Conservation (phyloP, 2,888 invertebrate species). For the Drosophila buzzatii region DNA sequence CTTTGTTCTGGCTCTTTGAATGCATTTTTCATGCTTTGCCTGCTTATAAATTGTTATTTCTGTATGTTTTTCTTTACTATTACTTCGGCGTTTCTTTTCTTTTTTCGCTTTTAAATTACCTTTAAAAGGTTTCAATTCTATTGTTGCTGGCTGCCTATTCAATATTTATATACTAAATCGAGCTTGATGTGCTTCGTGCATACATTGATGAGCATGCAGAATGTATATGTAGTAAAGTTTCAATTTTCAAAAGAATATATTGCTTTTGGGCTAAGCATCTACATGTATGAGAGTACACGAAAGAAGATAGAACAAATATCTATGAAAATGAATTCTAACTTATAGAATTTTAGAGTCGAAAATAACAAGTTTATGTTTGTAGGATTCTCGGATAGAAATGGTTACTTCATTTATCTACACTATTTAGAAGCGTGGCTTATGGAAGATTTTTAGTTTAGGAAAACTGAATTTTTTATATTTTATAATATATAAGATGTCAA, state of each 20-base stretch:
- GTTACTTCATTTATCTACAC: background rate
- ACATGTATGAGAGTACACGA: background rate
- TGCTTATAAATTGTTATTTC: conserved; percentile 21
- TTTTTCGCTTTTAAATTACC: background rate
- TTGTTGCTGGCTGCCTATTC: background rate
- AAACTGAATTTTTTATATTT: no score
- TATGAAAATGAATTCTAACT: no score
- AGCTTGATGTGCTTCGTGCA: background rate
- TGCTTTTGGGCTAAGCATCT: background rate
- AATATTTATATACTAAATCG: background rate
- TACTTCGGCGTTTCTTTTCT: background rate
- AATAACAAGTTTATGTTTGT: background rate
- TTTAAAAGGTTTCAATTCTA: conserved; percentile 10
- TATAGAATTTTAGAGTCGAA: background rate
- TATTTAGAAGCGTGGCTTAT: no score
- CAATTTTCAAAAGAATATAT: background rate
- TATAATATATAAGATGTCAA: no score
- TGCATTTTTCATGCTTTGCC: conserved; percentile 55
- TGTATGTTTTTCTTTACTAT: background rate
- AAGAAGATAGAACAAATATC: background rate
- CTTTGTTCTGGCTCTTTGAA: conserved; percentile 36
- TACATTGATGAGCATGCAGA: background rate
- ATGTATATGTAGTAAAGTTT: background rate
- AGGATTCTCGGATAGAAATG: background rate
- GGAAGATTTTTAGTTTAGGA: no score